Conservation (phyloP, 1,140 invertebrate species). For the Drosophila sulfurigaster region DNA sequence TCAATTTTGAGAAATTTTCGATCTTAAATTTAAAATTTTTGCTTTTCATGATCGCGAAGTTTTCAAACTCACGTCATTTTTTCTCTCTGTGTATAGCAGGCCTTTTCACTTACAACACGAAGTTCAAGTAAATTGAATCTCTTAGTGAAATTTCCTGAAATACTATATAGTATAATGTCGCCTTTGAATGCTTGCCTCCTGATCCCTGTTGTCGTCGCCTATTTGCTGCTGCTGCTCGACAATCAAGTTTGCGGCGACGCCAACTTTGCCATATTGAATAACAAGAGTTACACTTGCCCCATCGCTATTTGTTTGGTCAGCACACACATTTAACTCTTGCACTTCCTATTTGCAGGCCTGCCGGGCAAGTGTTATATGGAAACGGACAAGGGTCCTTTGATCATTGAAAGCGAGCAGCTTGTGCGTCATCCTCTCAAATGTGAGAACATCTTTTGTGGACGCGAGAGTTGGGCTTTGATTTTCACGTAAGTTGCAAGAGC, state of each 20-base stretch:
- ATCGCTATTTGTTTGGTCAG: neutral
- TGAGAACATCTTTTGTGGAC: conserved; percentile 43
- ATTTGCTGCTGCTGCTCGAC: conserved; percentile 11
- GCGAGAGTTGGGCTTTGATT: conserved; percentile 58
- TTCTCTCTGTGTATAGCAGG: conserved; percentile 23
- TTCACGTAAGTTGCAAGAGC: conserved; percentile 32
- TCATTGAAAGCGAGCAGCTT: conserved; percentile 13
- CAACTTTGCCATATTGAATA: conserved; percentile 22
- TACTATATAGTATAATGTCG: conserved; percentile 39
- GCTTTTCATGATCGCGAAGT: too few species aligned
- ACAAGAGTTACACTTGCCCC: conserved; percentile 25
- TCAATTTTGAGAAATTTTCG: too few species aligned
- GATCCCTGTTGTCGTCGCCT: conserved; percentile 15
- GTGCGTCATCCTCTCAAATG: conserved; percentile 47
- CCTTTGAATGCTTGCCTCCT: conserved; percentile 16
- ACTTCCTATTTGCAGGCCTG: conserved; percentile 24
- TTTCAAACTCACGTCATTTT: too few species aligned
- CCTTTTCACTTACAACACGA: conserved; percentile 37
- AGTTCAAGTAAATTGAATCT: conserved; percentile 64
- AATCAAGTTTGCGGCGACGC: neutral
- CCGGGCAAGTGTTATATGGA: conserved; percentile 46
- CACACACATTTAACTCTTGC: neutral
- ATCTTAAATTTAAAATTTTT: too few species aligned
- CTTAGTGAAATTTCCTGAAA: conserved; percentile 62
- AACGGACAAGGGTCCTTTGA: neutral